phyloP scores from a whole-genome alignment of 1,140 invertebrate genomes.

The Mycetomoellerius zeteki region DNA sequence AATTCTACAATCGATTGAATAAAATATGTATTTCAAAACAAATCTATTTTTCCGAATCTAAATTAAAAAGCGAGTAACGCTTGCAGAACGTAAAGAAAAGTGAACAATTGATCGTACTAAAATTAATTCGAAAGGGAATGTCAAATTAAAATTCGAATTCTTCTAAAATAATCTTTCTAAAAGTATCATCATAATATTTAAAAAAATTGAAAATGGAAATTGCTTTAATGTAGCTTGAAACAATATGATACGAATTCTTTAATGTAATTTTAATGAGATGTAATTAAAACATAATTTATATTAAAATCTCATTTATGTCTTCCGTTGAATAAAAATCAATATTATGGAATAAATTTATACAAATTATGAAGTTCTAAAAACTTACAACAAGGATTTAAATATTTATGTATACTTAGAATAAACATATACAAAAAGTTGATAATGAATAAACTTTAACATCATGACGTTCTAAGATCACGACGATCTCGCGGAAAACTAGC shows the following conservation, averaged over 20 bases:
- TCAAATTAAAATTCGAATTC: neutral
- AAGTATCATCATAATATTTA: neutral
- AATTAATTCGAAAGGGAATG: neutral
- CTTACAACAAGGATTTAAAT: neutral
- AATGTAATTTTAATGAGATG: neutral
- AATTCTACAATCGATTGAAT: neutral
- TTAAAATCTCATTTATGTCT: neutral
- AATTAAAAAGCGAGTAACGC: neutral
- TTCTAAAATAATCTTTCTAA: neutral
- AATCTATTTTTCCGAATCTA: neutral
- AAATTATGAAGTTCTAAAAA: neutral
- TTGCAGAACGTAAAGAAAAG: neutral
- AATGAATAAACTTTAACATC: no score
- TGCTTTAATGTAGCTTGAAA: no score
- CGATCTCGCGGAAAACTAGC: neutral
- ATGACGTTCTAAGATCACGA: neutral
- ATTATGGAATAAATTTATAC: neutral
- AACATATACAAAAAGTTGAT: neutral
- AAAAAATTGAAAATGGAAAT: neutral
- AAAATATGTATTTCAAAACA: neutral
- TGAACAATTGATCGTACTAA: neutral
- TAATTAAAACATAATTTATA: neutral
- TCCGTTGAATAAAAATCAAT: neutral
- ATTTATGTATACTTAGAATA: neutral
- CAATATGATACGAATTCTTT: no score